Percentiles rank a stretch among this genome's conserved stretches.
Evolutionary conservation across 2,113 vertebrate species (phyloP).

Genomic region (Psilopsiagon aymara): DNA sequence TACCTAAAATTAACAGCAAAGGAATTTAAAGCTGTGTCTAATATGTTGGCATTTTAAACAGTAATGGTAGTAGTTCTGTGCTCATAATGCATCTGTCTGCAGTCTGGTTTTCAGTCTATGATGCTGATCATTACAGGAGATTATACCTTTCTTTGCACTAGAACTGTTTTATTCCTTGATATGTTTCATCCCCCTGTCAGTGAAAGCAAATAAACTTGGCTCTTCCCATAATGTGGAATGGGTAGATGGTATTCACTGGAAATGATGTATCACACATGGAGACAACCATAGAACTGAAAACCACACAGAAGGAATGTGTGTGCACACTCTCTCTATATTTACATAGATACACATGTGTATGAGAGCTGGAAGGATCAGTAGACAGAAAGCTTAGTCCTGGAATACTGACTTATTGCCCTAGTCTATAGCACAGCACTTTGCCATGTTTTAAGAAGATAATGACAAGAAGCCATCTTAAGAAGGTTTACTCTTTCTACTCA

Average conservation of each 20-base stretch:
- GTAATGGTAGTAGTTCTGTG: neutral
- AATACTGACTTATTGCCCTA: neutral
- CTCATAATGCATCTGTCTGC: neutral
- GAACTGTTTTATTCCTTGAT: neutral
- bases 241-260: neutral
- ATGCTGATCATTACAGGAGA: neutral
- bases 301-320: neutral
- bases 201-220: neutral
- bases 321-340: too few species aligned
- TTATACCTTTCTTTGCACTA: neutral
- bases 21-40: neutral
- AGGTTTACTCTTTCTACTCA: neutral
- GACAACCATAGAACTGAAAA: neutral
- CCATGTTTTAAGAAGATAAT: neutral
- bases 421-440: neutral
- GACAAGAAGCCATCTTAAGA: neutral
- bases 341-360: too few species aligned
- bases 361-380: neutral
- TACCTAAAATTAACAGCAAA: neutral
- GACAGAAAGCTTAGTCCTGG: neutral
- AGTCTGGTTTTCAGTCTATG: neutral
- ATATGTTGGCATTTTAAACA: neutral
- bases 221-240: neutral
- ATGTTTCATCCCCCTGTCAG: neutral
- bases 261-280: neutral